Percentiles rank a stretch among this genome's conserved stretches.
phyloP scores from a whole-genome alignment of 2,113 vertebrate genomes.

The Nettapus auritus region DNA sequence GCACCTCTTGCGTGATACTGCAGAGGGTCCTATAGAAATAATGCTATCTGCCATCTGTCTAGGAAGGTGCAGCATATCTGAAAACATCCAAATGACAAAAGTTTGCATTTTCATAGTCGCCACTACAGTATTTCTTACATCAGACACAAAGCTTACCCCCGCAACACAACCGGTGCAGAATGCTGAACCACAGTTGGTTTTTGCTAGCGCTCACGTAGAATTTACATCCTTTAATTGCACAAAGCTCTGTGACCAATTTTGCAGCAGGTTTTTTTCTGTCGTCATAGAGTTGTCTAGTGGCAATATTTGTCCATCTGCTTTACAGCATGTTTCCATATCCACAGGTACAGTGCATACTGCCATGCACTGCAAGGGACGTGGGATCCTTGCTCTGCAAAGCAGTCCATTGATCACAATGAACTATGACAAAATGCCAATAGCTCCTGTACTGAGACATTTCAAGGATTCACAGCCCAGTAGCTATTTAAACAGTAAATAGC shows the following conservation, averaged over 20 bases:
- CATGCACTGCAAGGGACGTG: background rate
- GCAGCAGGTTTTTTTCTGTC: background rate
- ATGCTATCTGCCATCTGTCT: background rate
- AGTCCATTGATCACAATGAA: conserved; percentile 63
- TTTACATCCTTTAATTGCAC: background rate
- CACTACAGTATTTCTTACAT: background rate
- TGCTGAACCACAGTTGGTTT: accelerated
- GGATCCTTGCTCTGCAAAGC: conserved; percentile 50
- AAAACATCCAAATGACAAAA: background rate
- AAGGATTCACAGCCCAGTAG: conserved; percentile 56
- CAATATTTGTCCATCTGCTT: conserved; percentile 46
- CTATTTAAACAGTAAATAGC: conserved; percentile 36
- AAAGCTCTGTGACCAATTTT: background rate
- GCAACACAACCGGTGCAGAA: background rate
- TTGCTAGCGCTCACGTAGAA: background rate
- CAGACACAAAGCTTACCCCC: background rate
- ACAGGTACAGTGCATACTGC: background rate
- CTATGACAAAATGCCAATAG: conserved; percentile 69
- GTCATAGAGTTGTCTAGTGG: background rate
- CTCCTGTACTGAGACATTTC: conserved; percentile 35
- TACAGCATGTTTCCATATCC: background rate
- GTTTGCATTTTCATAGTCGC: background rate
- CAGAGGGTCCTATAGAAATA: background rate
- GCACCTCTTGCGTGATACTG: accelerated
- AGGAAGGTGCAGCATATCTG: background rate